phyloP scores from a whole-genome alignment of 2,113 vertebrate genomes.

The Macaca nemestrina region DNA sequence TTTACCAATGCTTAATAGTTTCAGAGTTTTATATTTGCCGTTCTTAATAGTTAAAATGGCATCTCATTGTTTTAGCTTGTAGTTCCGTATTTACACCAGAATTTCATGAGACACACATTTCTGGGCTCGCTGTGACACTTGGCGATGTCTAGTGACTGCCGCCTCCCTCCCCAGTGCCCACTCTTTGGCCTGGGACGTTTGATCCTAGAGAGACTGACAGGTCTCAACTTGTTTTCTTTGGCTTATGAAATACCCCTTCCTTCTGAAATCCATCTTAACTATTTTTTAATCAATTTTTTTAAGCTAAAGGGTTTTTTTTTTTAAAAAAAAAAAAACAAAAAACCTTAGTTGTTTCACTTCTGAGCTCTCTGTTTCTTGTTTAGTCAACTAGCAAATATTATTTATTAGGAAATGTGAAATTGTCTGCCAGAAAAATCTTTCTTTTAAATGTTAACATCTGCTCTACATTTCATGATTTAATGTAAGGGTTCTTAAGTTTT shows the following conservation, averaged over 20 bases:
- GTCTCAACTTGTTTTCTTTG: not conserved
- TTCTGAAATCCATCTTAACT: not conserved
- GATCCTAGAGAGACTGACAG: not conserved
- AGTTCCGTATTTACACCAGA: not conserved
- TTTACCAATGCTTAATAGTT: too few species aligned
- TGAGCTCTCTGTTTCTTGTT: not conserved
- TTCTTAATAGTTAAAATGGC: not conserved
- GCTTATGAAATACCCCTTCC: not conserved
- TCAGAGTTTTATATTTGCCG: not conserved
- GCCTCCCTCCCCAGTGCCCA: not conserved
- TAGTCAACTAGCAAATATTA: not conserved
- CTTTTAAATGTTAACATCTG: not conserved
- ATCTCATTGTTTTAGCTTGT: not conserved
- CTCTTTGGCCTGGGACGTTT: not conserved
- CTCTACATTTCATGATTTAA: not conserved
- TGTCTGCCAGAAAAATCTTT: not conserved
- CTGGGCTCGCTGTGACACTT: not conserved
- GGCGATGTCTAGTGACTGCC: rapidly evolving
- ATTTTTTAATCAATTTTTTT: not conserved
- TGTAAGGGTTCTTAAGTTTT: not conserved
- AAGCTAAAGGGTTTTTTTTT: not conserved
- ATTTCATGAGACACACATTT: not conserved
- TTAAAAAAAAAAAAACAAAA: not conserved
- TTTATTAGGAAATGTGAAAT: constrained; percentile 6
- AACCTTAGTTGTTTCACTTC: not conserved